phyloP scores from a whole-genome alignment of 2,113 vertebrate genomes.

The cattle (Bos taurus) region ARS-UCD2.0 NC_037335.1:22645001-22645500 shows the following conservation, averaged over 20 bases:
- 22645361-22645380: background rate
- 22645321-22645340: background rate
- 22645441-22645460: background rate
- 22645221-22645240: background rate
- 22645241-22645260: background rate
- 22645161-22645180: background rate
- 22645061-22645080: background rate
- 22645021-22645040: too few relatives aligned
- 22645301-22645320: background rate
- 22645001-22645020: background rate
- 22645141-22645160: background rate
- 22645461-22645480: background rate
- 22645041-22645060: background rate
- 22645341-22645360: background rate
- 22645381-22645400: background rate
- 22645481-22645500: background rate
- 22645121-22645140: background rate
- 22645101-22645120: background rate
- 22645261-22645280: background rate
- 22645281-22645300: background rate
- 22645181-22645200: background rate
- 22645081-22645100: accelerated
- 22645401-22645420: background rate
- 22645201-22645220: background rate
- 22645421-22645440: background rate